Conservation (phyloP, 2,113 vertebrate species). For the Dromas ardeola region DNA sequence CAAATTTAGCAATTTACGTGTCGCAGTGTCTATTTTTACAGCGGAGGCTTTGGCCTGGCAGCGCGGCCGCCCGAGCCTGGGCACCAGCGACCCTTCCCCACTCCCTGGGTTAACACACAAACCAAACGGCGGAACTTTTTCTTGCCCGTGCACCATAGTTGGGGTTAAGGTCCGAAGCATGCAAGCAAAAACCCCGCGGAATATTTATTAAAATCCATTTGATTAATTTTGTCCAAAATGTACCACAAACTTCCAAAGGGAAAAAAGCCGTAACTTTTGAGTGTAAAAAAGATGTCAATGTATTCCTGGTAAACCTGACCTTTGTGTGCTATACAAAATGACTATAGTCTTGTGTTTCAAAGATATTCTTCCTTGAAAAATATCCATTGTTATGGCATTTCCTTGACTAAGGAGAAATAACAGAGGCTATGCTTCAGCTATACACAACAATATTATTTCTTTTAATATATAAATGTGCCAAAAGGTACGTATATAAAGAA, state of each 20-base stretch:
- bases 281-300: constrained; percentile 45
- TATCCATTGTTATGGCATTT: constrained; percentile 38
- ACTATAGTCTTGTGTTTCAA: constrained; percentile 18
- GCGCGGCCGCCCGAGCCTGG: accelerated
- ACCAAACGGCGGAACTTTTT: not conserved
- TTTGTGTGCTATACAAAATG: not conserved
- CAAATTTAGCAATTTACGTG: not conserved
- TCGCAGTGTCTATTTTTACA: not conserved
- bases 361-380: constrained; percentile 46
- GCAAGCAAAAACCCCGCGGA: not conserved
- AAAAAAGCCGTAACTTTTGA: constrained; percentile 7
- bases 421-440: constrained; percentile 40
- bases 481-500: constrained; percentile 45
- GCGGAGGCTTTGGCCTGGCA: not conserved
- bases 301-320: constrained; percentile 28
- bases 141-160: not conserved
- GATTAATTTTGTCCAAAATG: constrained; percentile 3
- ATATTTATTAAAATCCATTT: not conserved
- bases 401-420: constrained; percentile 53
- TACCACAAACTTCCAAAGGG: constrained; percentile 6
- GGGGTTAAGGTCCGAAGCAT: not conserved
- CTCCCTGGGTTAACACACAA: no score
- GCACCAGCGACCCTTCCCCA: not conserved
- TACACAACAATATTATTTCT: constrained; percentile 57
- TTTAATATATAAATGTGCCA: constrained; percentile 63